Evolutionary conservation across 2,888 invertebrate species (phyloP), one percentile per base, ranked within the genome.

Genomic region (Unio delphinus): DNA sequence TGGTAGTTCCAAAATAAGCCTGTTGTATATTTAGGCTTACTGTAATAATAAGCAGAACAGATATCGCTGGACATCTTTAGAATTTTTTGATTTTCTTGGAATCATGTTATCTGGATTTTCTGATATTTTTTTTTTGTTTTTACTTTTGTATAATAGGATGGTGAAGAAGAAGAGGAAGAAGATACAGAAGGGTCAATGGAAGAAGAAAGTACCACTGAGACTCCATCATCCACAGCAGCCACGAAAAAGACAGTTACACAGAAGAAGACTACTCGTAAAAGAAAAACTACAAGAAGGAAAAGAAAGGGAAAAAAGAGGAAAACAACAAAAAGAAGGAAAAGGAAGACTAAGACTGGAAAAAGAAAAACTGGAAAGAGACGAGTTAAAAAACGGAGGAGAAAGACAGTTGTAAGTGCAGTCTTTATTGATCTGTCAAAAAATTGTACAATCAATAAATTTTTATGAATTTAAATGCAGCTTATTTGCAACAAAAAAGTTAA

Each of bases 261-360:
- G 18, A 80, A 69, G 56, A 78, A 70, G 69, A 65, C 70, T 68
- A 68, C 68, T 18, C 61, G 45, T 28, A 78, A 69, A 57, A 71
- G 67, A 54, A 75, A 70, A 68, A 80, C 70, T 61, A 68, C 73
- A 30, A 74, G 75, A 26, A 78, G 75, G 62, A 69, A 75, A 55
- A 76, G 68, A 61, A 66, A 68, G 55, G 73, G 75, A 64, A 75
- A 78, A 70, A 76, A 74, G 54, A 78, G 65, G 59, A 75, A 72
- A 56, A 62, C 61, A 69, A 69, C 67, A 64, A 70, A 66, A 72
- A 75, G 61, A 61, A 76, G 45, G 26, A 68, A 65, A 65, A 72
- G 54, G 59, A 72, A 64, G n/a, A 75, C 60, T 55, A 68, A 64
- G 59, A 69, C 56, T 61, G 55, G 61, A 64, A 75, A 61, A 64